Conservation (phyloP, 2,888 invertebrate genomes). For the Lycaena phlaeas region DNA sequence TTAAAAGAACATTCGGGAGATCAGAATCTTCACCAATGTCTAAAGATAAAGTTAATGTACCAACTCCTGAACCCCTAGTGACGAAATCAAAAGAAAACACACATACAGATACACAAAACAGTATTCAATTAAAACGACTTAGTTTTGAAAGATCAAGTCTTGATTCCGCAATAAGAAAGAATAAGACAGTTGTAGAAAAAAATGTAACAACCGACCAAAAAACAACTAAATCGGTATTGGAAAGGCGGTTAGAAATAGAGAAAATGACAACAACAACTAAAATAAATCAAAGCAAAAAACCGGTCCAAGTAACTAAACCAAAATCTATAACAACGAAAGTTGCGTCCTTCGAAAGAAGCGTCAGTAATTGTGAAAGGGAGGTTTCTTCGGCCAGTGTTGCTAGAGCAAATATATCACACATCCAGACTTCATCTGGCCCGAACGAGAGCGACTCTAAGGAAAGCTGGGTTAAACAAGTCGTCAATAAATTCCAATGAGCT, state of each 20-base stretch:
- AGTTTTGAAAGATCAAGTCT: conserved; percentile 65
- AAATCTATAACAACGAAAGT: conserved; percentile 55
- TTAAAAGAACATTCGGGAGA: conserved; percentile 32
- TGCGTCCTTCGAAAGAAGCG: conserved; percentile 45
- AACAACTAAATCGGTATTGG: conserved; percentile 56
- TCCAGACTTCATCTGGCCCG: conserved; percentile 8
- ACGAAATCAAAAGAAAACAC: conserved; percentile 19
- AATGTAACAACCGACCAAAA: conserved; percentile 40
- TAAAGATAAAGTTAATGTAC: conserved; percentile 27
- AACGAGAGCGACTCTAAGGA: conserved; percentile 58
- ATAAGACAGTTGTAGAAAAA: conserved; percentile 36
- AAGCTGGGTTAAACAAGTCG: conserved; percentile 82
- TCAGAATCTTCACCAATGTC: conserved; percentile 37
- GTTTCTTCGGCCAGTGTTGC: conserved; percentile 4
- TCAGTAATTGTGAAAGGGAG: conserved; percentile 28
- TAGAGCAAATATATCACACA: background rate
- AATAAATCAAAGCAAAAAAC: conserved; percentile 37
- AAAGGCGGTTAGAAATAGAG: conserved; percentile 62
- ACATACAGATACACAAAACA: conserved; percentile 29
- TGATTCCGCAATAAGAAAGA: conserved; percentile 57
- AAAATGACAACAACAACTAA: conserved; percentile 44
- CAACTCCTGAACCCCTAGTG: too few relatives aligned
- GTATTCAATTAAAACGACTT: conserved; percentile 56
- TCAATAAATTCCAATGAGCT: conserved; percentile 78
- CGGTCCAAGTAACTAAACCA: conserved; percentile 39